Evolutionary conservation across 2,797 vertebrate genomes (phyloP).

Genomic region (Enteromius mattozi): DNA sequence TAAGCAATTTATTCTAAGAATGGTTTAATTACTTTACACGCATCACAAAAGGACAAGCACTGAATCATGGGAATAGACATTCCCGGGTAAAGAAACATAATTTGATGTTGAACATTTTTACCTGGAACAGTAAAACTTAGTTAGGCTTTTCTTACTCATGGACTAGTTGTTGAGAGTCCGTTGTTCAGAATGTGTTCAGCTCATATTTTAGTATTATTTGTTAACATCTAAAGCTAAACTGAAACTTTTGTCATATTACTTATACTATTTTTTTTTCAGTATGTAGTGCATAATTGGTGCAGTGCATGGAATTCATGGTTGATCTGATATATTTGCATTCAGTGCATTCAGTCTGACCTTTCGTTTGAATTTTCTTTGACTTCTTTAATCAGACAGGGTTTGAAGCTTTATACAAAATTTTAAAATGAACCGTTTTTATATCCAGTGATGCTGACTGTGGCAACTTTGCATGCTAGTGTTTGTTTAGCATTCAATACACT

Average conservation of each 20-base stretch:
- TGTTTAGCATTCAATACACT: too few species aligned
- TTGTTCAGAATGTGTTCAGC: not conserved
- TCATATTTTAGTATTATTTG: not conserved
- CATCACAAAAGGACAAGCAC: not conserved
- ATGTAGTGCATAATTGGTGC: not conserved
- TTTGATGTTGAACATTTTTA: not conserved
- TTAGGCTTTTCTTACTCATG: not conserved
- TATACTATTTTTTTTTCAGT: not conserved
- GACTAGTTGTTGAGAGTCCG: not conserved
- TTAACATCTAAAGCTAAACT: not conserved
- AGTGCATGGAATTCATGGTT: not conserved
- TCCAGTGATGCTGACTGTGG: not conserved
- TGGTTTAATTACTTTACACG: conserved; percentile 27
- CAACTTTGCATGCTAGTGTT: not conserved
- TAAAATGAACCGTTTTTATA: not conserved
- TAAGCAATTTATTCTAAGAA: conserved; percentile 18
- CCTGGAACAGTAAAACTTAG: not conserved
- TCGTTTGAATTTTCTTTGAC: not conserved
- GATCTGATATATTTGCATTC: not conserved
- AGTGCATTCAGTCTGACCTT: not conserved
- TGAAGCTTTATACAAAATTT: not conserved
- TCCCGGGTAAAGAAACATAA: not conserved
- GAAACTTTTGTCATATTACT: not conserved
- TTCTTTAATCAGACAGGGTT: not conserved
- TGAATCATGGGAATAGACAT: not conserved